phyloP scores from a whole-genome alignment of 2,888 invertebrate species.

The Clunio marinus region DNA sequence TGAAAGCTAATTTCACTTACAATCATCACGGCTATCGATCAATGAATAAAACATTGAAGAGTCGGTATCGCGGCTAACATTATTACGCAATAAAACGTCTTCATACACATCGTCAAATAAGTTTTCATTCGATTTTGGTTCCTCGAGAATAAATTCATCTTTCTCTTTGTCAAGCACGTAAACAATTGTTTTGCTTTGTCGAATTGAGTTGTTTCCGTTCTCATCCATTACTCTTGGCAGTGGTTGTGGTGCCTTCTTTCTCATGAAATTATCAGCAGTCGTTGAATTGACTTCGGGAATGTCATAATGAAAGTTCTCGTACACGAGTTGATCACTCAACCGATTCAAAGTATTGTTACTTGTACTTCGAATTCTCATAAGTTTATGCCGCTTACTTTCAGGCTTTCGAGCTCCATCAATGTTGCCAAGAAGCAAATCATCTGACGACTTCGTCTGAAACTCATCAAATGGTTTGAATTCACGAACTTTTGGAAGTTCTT shows the following conservation, averaged over 20 bases:
- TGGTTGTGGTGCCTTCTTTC: conserved; percentile 45
- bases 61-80: conserved; percentile 16
- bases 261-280: conserved; percentile 42
- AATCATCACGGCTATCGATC: conserved; percentile 25
- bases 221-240: conserved; percentile 47
- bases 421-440: conserved; percentile 42
- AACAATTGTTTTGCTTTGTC: conserved; percentile 39
- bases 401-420: conserved; percentile 41
- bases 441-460: conserved; percentile 43
- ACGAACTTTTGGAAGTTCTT: conserved; percentile 40
- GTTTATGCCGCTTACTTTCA: conserved; percentile 42
- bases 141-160: conserved; percentile 42
- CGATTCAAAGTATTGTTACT: conserved; percentile 39
- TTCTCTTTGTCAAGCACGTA: conserved; percentile 41
- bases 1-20: conserved; percentile 1
- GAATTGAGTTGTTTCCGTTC: background rate
- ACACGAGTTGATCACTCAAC: conserved; percentile 14
- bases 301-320: conserved; percentile 39
- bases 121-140: background rate
- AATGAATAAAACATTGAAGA: conserved; percentile 24
- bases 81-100: conserved; percentile 20
- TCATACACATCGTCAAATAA: conserved; percentile 25
- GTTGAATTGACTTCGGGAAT: background rate
- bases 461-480: conserved; percentile 32
- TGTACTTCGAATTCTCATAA: conserved; percentile 35